Evolutionary conservation across 2,797 vertebrate genomes (phyloP), one percentile per base, ranked within the genome.

Genomic region (Poeciliopsis gracilis): DNA sequence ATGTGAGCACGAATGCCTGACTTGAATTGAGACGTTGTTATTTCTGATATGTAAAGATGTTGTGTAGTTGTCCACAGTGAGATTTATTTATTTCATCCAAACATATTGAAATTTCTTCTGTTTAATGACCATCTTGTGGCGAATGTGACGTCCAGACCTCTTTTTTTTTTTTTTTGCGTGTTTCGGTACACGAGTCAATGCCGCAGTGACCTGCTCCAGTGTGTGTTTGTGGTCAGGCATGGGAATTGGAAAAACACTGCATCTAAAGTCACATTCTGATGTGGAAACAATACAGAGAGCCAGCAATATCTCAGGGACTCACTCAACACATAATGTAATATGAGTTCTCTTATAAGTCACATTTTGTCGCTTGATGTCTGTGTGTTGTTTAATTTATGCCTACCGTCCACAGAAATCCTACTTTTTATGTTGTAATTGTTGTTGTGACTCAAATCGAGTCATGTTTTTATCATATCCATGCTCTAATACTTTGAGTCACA

Each of bases 291-390:
- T 46, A 45, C 77, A 79, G 76, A 86, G 49, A 76, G 88, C 84
- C 87, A 87, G 72, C 80, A 85, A 80, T 86, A 93, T 92, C 94
- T 95, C 94, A 95, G 94, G 94, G 90, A 95, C 79, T 91, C 86
- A 70, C 77, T 76, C 84, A 80, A 77, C 78, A 81, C 69, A 45
- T 72, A 73, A 77, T 81, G 76, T 81, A 77, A 82, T 81, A 46
- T 80, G 75, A 86, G 43, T 57, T 82, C 20, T 70, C 79, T 57
- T 71, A 55, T 79, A 67, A 85, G 36, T 25, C 69, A 79, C n/a
- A 33, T 86, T 77, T 78, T 41, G 63, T 86, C 6, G 11, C 11
- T 69, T 33, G 28, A 16, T 18, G 33, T 33, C 76, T 83, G 76
- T 73, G 78, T 78, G 38, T 47, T 53, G 43, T 77, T 80, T 84